Evolutionary conservation across 2,888 invertebrate species (phyloP), one percentile per base, ranked within the genome.

Genomic region (Nomada ferruginata): DNA sequence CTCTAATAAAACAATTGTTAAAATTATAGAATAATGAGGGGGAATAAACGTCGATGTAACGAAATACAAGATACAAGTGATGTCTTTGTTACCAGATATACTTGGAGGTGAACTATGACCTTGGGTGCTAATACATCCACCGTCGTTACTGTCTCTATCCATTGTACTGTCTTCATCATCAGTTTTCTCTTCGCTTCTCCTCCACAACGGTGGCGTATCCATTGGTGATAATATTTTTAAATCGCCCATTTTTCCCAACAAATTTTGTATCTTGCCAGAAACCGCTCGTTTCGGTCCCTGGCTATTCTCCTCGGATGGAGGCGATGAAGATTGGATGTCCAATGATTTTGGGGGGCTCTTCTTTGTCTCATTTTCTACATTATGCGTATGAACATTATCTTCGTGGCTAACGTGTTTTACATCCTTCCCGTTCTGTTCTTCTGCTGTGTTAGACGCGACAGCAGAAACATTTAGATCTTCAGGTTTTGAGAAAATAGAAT

Each of bases 171-270:
- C 89, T 20, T 85, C 85, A 1, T 89, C 89, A 3, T 90, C 89
- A 0, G 83, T 84, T 42, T 90, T 91, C 2, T 92, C 92, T 9
- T 92, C 91, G n/a, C 82, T 87, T 57, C 90, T 92, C 20, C 90
- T 87, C 74, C 91, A 64, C 11, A 92, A 88, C 2, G 92, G 91
- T 13, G 92, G 92, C 11, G 92, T 89, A 60, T 92, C 93, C 36
- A 92, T 92, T 0, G 93, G 93, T 3, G 93, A 93, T 0, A 93
- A 86, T 42, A 93, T 91, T 61, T 93, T 93, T 66, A 93, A 79
- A 65, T 92, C 92, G 0, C 92, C 90, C 91, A 93, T 92, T 81
- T 91, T 92, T 0, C 92, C 93, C 91, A 92, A 91, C 10, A 93
- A 72, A 74, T 92, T 90, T 52, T 91, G 90, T 29, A 93, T 93